phyloP scores from a whole-genome alignment of 2,797 vertebrate genomes.

The Poliocrania exsul region DNA sequence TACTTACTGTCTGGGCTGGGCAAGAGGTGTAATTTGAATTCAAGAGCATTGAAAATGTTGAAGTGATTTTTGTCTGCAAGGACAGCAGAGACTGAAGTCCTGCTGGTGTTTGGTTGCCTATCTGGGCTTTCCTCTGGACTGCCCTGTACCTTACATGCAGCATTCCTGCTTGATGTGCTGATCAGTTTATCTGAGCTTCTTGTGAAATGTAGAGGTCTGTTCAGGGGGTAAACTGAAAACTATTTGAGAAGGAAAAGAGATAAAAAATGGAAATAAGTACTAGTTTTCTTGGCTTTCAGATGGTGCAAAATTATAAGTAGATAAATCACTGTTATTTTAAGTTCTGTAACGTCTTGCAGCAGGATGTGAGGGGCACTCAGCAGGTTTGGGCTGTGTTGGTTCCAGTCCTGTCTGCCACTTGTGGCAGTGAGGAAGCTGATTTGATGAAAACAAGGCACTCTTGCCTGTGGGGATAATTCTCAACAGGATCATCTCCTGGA shows the following conservation, averaged over 20 bases:
- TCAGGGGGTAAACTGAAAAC: not conserved
- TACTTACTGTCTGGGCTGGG: not conserved
- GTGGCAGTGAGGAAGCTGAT: not conserved
- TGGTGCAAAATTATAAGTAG: not conserved
- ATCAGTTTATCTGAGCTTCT: not conserved
- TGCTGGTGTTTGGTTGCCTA: not conserved
- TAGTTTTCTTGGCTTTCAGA: not conserved
- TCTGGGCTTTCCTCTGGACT: not conserved
- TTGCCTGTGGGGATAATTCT: not conserved
- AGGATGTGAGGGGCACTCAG: not conserved
- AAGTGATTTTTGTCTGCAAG: not conserved
- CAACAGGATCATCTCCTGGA: not conserved
- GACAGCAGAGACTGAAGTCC: not conserved
- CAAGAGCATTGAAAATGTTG: not conserved
- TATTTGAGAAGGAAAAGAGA: not conserved
- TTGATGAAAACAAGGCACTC: not conserved
- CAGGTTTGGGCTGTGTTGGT: not conserved
- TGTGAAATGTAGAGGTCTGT: not conserved
- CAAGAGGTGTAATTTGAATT: not conserved
- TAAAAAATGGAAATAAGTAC: not conserved
- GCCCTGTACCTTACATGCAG: not conserved
- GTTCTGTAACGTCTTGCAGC: accelerated
- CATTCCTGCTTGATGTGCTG: not conserved
- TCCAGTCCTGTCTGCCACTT: accelerated
- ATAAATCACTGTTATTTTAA: not conserved